Evolutionary conservation across 2,113 vertebrate species (phyloP).

Genomic region (Anthoscopus minutus): DNA sequence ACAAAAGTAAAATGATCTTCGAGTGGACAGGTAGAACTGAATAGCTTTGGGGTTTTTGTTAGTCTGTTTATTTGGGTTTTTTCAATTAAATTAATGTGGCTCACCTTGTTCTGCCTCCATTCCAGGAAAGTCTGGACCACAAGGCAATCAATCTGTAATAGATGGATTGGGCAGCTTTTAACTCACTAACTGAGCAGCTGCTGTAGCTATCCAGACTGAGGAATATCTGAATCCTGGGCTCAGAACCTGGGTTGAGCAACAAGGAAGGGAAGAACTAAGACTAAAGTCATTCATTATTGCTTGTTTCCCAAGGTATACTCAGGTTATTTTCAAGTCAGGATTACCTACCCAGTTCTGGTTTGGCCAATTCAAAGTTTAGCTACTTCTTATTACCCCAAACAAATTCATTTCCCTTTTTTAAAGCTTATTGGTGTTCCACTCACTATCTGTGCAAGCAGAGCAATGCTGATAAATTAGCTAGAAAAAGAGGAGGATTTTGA

Average conservation of each 20-base stretch:
- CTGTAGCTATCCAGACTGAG: not conserved
- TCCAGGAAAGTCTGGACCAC: not conserved
- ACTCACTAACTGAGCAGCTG: not conserved
- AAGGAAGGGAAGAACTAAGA: not conserved
- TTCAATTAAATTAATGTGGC: not conserved
- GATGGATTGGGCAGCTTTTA: not conserved
- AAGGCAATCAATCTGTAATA: not conserved
- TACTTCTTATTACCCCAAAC: not conserved
- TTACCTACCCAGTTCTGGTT: not conserved
- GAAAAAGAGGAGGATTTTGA: not conserved
- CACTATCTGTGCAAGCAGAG: not conserved
- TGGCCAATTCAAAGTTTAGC: not conserved
- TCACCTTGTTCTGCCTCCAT: not conserved
- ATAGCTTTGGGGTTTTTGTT: too few species aligned
- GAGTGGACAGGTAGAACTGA: not conserved
- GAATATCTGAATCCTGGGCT: not conserved
- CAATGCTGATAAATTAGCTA: not conserved
- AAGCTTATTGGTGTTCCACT: not conserved
- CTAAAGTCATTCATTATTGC: not conserved
- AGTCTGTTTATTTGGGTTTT: rapidly evolving
- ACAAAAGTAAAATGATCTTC: not conserved
- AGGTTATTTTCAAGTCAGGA: not conserved
- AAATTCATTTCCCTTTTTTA: not conserved
- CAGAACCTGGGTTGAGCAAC: not conserved
- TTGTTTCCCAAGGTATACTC: not conserved